phyloP scores from a whole-genome alignment of 2,113 vertebrate species.

The Saimiri boliviensis region DNA sequence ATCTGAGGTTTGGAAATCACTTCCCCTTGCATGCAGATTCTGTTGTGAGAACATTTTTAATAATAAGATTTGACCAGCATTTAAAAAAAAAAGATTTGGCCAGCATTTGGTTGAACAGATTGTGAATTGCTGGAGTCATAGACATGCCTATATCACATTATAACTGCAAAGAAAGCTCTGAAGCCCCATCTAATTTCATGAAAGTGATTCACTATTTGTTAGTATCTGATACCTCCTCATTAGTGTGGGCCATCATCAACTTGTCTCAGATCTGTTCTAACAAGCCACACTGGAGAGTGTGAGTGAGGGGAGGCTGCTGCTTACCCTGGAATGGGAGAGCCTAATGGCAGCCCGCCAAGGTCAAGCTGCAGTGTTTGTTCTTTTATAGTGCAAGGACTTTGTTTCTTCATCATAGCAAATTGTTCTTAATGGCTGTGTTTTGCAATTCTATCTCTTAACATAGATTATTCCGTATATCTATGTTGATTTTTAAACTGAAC shows the following conservation, averaged over 20 bases:
- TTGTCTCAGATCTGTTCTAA: not conserved
- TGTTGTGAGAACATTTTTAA: not conserved
- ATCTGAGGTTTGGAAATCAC: not conserved
- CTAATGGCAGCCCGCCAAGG: fast-evolving
- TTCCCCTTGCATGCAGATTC: not conserved
- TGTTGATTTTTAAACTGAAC: not conserved
- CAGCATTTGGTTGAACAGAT: not conserved
- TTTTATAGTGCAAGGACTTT: not conserved
- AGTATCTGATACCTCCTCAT: not conserved
- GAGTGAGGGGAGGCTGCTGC: fast-evolving
- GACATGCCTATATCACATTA: not conserved
- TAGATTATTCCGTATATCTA: not conserved
- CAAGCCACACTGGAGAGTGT: fast-evolving
- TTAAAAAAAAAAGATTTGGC: not conserved
- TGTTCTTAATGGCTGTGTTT: not conserved
- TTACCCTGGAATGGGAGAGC: fast-evolving
- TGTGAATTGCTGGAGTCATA: no score
- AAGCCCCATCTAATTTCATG: not conserved
- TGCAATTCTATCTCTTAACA: not conserved
- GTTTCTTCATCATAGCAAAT: not conserved
- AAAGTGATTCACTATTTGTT: not conserved
- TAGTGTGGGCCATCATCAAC: fast-evolving
- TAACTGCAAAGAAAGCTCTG: not conserved
- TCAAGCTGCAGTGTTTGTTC: not conserved
- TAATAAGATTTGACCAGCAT: not conserved